A percentile compares a stretch with the other conserved stretches of the same genome.
phyloP scores from a whole-genome alignment of 2,113 vertebrate species.

The Prinia subflava region DNA sequence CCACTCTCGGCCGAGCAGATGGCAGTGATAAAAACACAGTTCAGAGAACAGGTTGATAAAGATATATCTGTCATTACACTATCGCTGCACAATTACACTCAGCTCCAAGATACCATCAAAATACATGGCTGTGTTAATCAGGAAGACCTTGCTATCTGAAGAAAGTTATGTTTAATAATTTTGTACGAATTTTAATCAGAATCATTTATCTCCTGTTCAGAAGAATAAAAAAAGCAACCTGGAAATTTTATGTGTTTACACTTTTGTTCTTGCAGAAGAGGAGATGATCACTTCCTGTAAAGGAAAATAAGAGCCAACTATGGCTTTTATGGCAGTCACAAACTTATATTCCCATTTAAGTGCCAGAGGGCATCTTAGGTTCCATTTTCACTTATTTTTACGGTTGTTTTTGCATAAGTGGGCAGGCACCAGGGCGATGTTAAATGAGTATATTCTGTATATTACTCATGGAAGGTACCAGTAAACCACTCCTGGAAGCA shows the following conservation, averaged over 20 bases:
- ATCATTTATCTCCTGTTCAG: background rate
- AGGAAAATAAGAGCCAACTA: background rate
- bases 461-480: background rate
- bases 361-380: background rate
- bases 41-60: slow-evolving; percentile 60
- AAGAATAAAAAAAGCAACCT: background rate
- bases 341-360: background rate
- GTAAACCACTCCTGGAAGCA: background rate
- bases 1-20: slow-evolving; percentile 63
- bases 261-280: background rate
- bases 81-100: slow-evolving; percentile 16
- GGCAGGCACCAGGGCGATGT: fast-evolving
- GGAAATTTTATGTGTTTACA: background rate
- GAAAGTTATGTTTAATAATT: background rate
- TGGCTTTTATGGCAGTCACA: background rate
- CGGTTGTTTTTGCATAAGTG: background rate
- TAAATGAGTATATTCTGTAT: background rate
- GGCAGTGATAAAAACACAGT: slow-evolving; percentile 61
- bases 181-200: background rate
- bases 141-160: background rate
- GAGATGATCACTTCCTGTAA: background rate
- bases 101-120: background rate
- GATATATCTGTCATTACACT: slow-evolving; percentile 49
- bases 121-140: background rate
- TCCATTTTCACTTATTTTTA: background rate